Conservation (phyloP, 2,113 vertebrate species). For the Bufo bufo region DNA sequence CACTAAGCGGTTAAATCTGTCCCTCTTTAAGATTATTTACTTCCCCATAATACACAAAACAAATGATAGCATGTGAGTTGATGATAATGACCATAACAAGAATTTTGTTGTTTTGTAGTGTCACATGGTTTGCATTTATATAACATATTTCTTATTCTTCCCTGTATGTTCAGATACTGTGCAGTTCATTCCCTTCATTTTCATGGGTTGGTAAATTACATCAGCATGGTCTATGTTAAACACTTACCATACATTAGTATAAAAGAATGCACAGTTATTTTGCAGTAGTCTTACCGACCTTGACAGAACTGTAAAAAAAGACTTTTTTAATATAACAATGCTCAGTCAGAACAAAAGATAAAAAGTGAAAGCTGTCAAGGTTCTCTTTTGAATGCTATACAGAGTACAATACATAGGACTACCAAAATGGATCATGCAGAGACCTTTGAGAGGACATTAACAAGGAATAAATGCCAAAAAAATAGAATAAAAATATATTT, state of each 20-base stretch:
- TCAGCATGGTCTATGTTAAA: neutral
- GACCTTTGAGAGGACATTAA: constrained; percentile 36
- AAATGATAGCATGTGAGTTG: neutral
- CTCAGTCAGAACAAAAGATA: constrained; percentile 37
- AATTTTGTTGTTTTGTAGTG: neutral
- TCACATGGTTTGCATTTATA: neutral
- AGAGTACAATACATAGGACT: constrained; percentile 43
- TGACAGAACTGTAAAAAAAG: constrained; percentile 21
- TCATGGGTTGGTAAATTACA: constrained; percentile 5
- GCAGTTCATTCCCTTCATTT: neutral
- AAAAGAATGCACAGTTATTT: constrained; percentile 1
- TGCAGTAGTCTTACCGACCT: constrained; percentile 7
- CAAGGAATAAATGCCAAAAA: constrained; percentile 19
- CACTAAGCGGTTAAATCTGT: neutral
- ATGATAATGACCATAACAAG: neutral
- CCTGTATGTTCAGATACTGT: neutral
- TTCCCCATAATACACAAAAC: neutral
- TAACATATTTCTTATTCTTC: constrained; percentile 4
- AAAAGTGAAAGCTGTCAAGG: constrained; percentile 52
- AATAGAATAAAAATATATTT: constrained; percentile 25
- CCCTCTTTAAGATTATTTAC: neutral
- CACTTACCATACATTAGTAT: neutral
- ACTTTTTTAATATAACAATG: neutral
- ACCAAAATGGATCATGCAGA: constrained; percentile 31
- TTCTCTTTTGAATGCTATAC: constrained; percentile 31